phyloP scores from a whole-genome alignment of 2,113 vertebrate genomes.

The Lanius collurio region DNA sequence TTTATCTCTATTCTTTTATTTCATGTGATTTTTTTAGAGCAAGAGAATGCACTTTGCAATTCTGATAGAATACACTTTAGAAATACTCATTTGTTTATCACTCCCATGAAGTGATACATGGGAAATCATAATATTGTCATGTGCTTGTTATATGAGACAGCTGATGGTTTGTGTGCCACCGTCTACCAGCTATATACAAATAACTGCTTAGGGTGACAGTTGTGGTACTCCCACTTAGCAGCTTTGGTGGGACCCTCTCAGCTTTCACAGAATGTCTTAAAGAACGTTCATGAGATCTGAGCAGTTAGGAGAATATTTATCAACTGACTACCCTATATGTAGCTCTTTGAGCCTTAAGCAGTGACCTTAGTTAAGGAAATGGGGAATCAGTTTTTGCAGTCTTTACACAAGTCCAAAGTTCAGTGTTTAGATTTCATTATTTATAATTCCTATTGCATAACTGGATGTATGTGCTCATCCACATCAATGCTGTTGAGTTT shows the following conservation, averaged over 20 bases:
- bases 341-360: background rate
- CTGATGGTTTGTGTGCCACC: background rate
- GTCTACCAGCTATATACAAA: background rate
- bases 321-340: background rate
- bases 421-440: background rate
- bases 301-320: background rate
- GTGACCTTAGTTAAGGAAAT: background rate
- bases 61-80: background rate
- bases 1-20: background rate
- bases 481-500: background rate
- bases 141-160: background rate
- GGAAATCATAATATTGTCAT: constrained; percentile 29
- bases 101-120: background rate
- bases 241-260: background rate
- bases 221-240: constrained; percentile 37
- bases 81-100: background rate
- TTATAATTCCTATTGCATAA: background rate
- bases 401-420: background rate
- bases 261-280: background rate
- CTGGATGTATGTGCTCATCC: background rate
- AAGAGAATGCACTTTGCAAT: background rate
- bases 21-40: background rate
- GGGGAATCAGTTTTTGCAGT: background rate
- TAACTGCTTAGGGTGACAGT: background rate
- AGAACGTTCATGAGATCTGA: background rate